Base-by-base conservation (phyloP, 2,113 vertebrate species). In the Saccopteryx leptura region DNA sequence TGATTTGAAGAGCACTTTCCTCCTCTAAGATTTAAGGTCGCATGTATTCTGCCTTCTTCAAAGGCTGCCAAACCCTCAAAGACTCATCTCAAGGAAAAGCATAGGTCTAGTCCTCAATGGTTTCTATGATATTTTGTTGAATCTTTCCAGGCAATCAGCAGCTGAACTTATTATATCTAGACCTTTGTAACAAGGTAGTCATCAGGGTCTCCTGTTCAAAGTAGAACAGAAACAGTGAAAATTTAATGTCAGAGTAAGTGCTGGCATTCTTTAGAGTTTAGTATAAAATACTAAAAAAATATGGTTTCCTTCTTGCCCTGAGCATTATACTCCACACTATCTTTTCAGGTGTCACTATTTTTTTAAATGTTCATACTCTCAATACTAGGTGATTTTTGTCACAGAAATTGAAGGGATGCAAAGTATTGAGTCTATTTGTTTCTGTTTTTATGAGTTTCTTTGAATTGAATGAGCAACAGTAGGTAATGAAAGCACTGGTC, bases 361-460 rank as follows among this genome's bases (percentile, higher is more conserved):
- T 96, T 98, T 98, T 97, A 90, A 97, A 97, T 33, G 85, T 94
- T 96, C 96, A 94, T 93, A 86, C 46, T 93, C 9, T 95, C 90
- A 93, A 95, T 97, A 98, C 97, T 82, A 95, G 80, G 95, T 88
- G 91, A 95, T 98, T 98, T 86, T 97, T 96, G 92, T 97, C 94
- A 96, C 93, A 95, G 94, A 97, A 95, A 97, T 91, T 96, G 91
- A 97, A 98, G 66, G 90, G 91, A 96, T 96, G 96, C 96, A 96
- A 97, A 96, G 92, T 96, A 94, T 93, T 84, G 92, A 97, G 96
- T 96, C 95, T 56, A 95, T 98, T 97, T 93, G 5, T 96, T 97
- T 97, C 96, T 96, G 76, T 97, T 96, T 97, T 74, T 86, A 68
- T 97, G 88, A 85, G 9, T 95, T 83, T 85, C 91, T 97, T 96